Evolutionary conservation across 2,113 vertebrate genomes (phyloP).

Genomic region (Geococcyx californianus): DNA sequence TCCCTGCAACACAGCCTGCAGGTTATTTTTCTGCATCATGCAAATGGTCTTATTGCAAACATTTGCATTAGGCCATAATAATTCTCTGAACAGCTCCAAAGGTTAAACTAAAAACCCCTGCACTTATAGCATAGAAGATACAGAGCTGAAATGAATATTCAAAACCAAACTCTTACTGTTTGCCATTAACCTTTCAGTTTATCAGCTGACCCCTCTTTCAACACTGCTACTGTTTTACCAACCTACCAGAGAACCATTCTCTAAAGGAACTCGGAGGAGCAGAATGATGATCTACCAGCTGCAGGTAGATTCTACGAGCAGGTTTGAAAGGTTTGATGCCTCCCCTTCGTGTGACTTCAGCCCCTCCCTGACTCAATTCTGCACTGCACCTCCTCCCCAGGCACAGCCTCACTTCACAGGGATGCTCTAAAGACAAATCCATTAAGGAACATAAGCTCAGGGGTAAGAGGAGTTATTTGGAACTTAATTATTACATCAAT

Average conservation of each 20-base stretch:
- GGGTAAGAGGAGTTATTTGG: neutral
- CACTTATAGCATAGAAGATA: neutral
- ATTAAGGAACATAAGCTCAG: neutral
- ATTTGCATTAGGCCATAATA: neutral
- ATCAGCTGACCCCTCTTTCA: neutral
- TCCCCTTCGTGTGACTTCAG: neutral
- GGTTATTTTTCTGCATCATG: neutral
- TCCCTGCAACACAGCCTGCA: neutral
- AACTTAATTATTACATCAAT: neutral
- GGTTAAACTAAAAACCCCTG: neutral
- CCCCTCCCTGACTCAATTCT: neutral
- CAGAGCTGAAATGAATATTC: neutral
- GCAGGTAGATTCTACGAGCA: neutral
- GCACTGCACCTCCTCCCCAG: neutral
- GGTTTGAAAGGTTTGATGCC: neutral
- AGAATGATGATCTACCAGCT: neutral
- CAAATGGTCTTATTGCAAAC: neutral
- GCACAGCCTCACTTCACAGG: neutral
- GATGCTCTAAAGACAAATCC: neutral
- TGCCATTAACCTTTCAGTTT: neutral
- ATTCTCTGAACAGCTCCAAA: neutral
- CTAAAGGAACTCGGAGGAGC: neutral
- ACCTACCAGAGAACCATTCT: neutral
- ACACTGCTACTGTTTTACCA: rapidly evolving
- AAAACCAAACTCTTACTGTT: neutral